Evolutionary conservation across 2,888 invertebrate species (phyloP), one percentile per base, ranked within the genome.

Genomic region (Mesorhabditis spiculigera): DNA sequence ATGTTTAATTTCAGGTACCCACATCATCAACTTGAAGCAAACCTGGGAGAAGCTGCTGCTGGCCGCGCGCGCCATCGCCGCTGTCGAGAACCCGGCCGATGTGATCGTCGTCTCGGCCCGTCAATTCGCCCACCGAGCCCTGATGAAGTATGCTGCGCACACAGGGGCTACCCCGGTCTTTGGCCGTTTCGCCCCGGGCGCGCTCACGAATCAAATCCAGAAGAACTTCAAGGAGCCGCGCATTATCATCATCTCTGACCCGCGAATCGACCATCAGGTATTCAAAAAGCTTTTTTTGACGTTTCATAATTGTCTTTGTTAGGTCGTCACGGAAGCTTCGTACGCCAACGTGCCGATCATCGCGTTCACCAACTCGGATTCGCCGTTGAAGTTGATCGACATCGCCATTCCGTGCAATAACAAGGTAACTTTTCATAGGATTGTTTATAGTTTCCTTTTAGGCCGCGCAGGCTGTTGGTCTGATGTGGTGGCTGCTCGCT

Each of bases 271-370:
- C 75, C 88, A 71, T 65, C 71, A 71, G 71, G 71, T 71, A 5
- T 45, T 6, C 50, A n/a, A 8, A 6, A 10, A 6, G 13, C n/a
- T 13, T 65, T n/a, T 16, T 44, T 65, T 13, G 42, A 65, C 2
- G 41, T 13, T 13, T 41, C 16, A 28, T 43, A 13, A 6, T 44
- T 28, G 28, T 28, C 28, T n/a, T 28, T 67, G 58, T 28, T n/a
- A 71, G 88, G 95, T 97, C 65, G 93, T 98, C 84, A 95, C 94
- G 82, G 98, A 98, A 89, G 96, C 97, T 61, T 95, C 95, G 5
- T 98, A 97, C 86, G 97, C 96, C 76, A 97, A 97, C 90, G 95
- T 97, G 88, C 96, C 97, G 13, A 96, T 98, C 45, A 96, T 98
- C 89, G 96, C 95, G 68, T 92, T 98, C 87, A 92, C 92, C 89